phyloP scores from a whole-genome alignment of 2,113 vertebrate species.

The Illadopsis cleaveri region DNA sequence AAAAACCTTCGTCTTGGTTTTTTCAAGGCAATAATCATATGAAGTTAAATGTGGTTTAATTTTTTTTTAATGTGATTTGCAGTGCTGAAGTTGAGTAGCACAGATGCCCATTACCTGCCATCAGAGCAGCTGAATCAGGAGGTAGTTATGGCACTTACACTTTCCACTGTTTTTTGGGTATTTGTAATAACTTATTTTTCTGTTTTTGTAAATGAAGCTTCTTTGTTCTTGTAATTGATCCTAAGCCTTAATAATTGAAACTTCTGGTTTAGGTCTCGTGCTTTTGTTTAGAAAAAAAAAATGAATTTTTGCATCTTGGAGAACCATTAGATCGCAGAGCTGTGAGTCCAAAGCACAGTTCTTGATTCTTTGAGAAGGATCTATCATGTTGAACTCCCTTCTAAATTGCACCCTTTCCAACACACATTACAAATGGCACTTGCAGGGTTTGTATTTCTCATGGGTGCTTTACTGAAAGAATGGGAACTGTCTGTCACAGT shows the following conservation, averaged over 20 bases:
- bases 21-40: neutral
- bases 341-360: neutral
- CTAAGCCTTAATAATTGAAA: neutral
- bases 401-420: neutral
- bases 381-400: neutral
- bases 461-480: neutral
- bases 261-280: neutral
- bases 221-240: neutral
- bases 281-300: neutral
- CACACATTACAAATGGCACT: neutral
- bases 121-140: neutral
- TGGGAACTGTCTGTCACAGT: neutral
- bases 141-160: neutral
- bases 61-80: neutral
- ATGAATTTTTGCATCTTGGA: neutral
- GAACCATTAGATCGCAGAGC: neutral
- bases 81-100: neutral
- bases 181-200: neutral
- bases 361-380: neutral
- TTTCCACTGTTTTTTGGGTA: neutral
- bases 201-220: neutral
- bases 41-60: neutral
- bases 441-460: neutral
- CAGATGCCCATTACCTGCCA: neutral
- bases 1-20: neutral